A percentile compares a stretch with the other conserved stretches of the same genome.
Evolutionary conservation across 2,113 vertebrate species (phyloP).

Genomic region (Sapajus apella): DNA sequence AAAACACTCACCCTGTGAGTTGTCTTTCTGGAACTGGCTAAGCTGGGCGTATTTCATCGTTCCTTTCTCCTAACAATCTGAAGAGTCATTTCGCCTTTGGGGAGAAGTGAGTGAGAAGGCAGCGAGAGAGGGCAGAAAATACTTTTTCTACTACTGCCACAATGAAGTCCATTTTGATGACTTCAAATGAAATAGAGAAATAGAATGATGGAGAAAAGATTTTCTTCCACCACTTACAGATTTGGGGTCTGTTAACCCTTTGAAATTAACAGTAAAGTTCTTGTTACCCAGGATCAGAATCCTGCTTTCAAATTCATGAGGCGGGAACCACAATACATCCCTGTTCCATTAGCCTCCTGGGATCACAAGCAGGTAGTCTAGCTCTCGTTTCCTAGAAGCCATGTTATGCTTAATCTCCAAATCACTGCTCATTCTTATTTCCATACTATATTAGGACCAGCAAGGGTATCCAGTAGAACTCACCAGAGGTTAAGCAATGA

Average conservation of each 20-base stretch:
- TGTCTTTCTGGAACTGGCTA: background rate
- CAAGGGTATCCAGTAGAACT: background rate
- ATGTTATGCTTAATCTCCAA: background rate
- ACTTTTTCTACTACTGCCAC: background rate
- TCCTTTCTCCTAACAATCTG: background rate
- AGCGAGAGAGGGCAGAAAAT: background rate
- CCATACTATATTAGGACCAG: background rate
- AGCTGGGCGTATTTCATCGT: background rate
- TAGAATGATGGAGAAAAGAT: background rate
- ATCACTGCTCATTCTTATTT: background rate
- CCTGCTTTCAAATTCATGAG: background rate
- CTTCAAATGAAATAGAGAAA: too few relatives aligned
- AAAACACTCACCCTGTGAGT: background rate
- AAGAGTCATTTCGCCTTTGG: background rate
- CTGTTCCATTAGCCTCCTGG: background rate
- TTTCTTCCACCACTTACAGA: background rate
- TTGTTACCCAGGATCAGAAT: background rate
- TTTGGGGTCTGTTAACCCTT: background rate
- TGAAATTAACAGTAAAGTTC: background rate
- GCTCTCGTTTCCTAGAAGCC: background rate
- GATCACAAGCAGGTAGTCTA: background rate
- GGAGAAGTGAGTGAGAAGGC: background rate
- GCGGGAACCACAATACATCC: background rate
- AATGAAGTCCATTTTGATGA: background rate
- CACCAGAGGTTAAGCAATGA: background rate